phyloP scores from a whole-genome alignment of 2,888 invertebrate species.

The Ischnus inquisitorius region DNA sequence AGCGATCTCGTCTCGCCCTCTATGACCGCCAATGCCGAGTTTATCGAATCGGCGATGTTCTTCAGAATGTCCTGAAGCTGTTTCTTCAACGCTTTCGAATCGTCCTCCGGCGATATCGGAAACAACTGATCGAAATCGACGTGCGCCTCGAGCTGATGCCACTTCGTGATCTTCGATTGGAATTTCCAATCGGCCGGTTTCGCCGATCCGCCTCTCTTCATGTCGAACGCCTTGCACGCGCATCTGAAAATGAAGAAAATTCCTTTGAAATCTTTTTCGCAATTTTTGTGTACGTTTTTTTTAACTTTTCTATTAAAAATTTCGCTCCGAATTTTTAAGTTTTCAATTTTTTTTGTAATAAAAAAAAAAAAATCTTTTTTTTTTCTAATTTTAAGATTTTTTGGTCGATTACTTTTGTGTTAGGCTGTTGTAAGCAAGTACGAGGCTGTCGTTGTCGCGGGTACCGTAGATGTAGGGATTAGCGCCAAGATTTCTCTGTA shows the following conservation, averaged over 20 bases:
- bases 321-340: too few species aligned
- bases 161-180: constrained; percentile 89
- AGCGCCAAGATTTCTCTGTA: constrained; percentile 87
- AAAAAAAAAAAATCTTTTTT: background rate
- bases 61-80: constrained; percentile 90
- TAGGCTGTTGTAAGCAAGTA: constrained; percentile 87
- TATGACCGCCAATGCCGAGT: constrained; percentile 90
- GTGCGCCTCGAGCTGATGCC: constrained; percentile 92
- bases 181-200: constrained; percentile 93
- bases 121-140: constrained; percentile 92
- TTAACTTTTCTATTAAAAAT: background rate
- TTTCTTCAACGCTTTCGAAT: constrained; percentile 88
- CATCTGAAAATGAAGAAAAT: constrained; percentile 83
- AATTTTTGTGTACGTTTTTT: constrained; percentile 9
- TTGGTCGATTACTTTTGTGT: constrained; percentile 85
- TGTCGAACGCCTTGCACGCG: constrained; percentile 89
- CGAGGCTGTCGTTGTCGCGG: constrained; percentile 88
- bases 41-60: constrained; percentile 87
- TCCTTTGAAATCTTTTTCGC: constrained; percentile 3
- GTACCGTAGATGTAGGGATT: constrained; percentile 89
- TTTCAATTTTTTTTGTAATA: background rate
- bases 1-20: constrained; percentile 90
- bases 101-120: constrained; percentile 89
- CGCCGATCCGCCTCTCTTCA: constrained; percentile 86
- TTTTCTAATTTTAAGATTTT: background rate